phyloP scores from a whole-genome alignment of 2,113 vertebrate genomes.

The Centropus unirufus region DNA sequence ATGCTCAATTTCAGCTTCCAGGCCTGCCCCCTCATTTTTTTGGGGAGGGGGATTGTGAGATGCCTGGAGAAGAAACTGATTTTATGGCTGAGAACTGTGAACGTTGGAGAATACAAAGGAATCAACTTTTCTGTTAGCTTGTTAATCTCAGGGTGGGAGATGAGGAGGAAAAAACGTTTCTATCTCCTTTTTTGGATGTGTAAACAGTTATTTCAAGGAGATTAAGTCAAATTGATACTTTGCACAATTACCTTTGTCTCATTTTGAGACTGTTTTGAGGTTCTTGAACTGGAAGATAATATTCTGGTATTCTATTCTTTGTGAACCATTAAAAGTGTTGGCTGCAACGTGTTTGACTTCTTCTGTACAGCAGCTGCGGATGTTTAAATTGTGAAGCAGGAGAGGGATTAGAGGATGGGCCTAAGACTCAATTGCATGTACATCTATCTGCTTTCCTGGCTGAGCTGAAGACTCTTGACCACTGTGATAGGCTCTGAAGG shows the following conservation, averaged over 20 bases:
- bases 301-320: neutral
- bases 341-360: neutral
- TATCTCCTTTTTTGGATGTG: neutral
- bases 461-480: neutral
- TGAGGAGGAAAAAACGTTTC: neutral
- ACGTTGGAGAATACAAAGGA: neutral
- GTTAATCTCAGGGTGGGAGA: neutral
- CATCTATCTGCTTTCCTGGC: neutral
- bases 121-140: neutral
- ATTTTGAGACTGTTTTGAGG: neutral
- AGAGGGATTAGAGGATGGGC: neutral
- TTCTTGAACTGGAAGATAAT: neutral
- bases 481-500: too few species aligned
- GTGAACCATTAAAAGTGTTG: neutral
- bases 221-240: neutral
- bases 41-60: rapidly evolving
- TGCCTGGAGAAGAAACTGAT: neutral
- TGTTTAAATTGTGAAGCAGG: neutral
- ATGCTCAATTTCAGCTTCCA: neutral
- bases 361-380: neutral
- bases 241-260: neutral
- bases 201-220: neutral
- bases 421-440: neutral
- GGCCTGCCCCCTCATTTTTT: neutral
- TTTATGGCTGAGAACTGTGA: neutral